Percentiles rank a stretch among this genome's conserved stretches.
These are phyloP conservation scores for Pluvianellus socialis DNA, from an alignment of 2,113 vertebrate species.

Conservation along the genomic window DNA sequence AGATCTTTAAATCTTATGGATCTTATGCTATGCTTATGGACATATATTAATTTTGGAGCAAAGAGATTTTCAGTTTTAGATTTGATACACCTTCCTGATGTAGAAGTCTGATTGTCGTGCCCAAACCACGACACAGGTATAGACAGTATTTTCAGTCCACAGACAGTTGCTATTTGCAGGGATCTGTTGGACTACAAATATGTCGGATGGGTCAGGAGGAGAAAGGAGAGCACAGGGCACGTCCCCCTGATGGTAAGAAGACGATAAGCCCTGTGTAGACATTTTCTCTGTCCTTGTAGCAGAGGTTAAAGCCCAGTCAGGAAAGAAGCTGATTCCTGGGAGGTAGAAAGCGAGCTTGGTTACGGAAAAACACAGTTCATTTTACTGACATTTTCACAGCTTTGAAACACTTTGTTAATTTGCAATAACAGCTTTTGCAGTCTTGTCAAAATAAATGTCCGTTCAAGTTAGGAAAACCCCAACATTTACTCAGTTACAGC, in stretches of 20 bases:
- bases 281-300: not conserved
- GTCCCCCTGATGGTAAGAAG: not conserved
- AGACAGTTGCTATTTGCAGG: not conserved
- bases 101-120: not conserved
- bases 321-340: not conserved
- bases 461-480: not conserved
- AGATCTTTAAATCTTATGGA: too few relatives aligned
- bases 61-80: not conserved
- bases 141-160: not conserved
- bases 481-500: not conserved
- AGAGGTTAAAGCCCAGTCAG: not conserved
- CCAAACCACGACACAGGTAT: too few relatives aligned
- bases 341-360: not conserved
- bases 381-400: conserved; percentile 19
- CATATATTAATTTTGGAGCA: not conserved
- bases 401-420: not conserved
- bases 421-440: not conserved
- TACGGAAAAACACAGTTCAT: not conserved
- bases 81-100: not conserved
- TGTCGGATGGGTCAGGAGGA: not conserved
- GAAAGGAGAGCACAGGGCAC: not conserved
- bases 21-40: not conserved
- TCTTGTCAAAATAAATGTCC: not conserved
- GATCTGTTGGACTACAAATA: not conserved
- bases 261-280: not conserved